phyloP scores from a whole-genome alignment of 2,888 invertebrate species.

The Galeruca laticollis region DNA sequence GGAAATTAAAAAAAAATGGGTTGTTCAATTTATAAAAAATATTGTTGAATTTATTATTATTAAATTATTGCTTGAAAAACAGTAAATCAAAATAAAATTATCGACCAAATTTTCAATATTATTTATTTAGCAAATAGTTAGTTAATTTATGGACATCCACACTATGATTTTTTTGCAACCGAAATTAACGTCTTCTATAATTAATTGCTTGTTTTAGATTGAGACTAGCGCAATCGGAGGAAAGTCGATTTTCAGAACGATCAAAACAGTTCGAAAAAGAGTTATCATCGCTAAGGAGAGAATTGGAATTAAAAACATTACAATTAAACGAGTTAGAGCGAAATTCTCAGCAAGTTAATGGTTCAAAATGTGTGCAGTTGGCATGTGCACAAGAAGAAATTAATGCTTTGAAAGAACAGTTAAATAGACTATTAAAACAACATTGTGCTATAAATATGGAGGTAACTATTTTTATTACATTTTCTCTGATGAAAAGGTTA shows the following conservation, averaged over 20 bases:
- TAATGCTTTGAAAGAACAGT: constrained; percentile 56
- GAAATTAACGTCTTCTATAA: too few relatives aligned
- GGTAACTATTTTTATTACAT: constrained; percentile 47
- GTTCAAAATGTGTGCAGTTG: constrained; percentile 50
- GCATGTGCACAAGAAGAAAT: constrained; percentile 58
- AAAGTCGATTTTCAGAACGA: constrained; percentile 44
- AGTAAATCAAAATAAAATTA: too few relatives aligned
- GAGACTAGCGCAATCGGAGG: constrained; percentile 43
- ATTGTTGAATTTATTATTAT: too few relatives aligned
- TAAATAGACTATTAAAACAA: constrained; percentile 56
- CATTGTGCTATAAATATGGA: constrained; percentile 56
- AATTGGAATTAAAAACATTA: constrained; percentile 48
- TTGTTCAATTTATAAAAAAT: too few relatives aligned
- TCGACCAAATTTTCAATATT: too few relatives aligned
- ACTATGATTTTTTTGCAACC: too few relatives aligned
- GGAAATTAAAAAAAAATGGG: too few relatives aligned
- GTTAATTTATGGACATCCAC: too few relatives aligned
- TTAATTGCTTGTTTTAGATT: neutral
- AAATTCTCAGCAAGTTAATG: constrained; percentile 50
- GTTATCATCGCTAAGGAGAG: constrained; percentile 47
- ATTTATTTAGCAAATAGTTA: too few relatives aligned
- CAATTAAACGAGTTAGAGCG: constrained; percentile 52
- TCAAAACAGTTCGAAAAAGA: constrained; percentile 52
- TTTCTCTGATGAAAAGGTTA: neutral
- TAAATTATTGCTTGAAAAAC: too few relatives aligned